These are phyloP conservation scores for Spodoptera littoralis DNA, from an alignment of 2,888 invertebrate genomes.

Conservation along the genomic window DNA sequence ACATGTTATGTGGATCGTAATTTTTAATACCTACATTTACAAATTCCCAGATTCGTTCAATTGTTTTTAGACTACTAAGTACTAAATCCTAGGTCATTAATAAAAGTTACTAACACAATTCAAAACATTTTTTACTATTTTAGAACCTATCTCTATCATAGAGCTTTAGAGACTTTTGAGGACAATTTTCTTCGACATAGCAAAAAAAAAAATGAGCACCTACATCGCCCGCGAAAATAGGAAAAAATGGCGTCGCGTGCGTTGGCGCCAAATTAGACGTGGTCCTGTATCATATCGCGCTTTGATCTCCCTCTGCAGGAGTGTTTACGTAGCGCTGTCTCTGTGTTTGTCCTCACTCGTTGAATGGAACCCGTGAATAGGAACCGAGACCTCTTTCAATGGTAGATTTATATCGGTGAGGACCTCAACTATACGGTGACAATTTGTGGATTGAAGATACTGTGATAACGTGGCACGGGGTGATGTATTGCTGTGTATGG, in stretches of 20 bases:
- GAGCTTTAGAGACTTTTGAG: too few species aligned
- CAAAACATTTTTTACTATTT: too few species aligned
- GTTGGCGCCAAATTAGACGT: conserved; percentile 87
- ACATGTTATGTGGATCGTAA: too few species aligned
- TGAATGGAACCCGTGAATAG: conserved; percentile 82
- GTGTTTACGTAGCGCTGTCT: conserved; percentile 79
- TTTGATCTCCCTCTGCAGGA: conserved; percentile 83
- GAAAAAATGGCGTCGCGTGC: conserved; percentile 83
- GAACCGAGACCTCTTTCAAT: conserved; percentile 76
- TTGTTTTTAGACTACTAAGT: too few species aligned
- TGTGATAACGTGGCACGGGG: conserved; percentile 69
- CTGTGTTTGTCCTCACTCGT: conserved; percentile 79
- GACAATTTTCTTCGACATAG: too few species aligned
- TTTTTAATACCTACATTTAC: too few species aligned
- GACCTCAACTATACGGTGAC: conserved; percentile 79
- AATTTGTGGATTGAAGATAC: conserved; percentile 86
- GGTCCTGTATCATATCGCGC: conserved; percentile 84
- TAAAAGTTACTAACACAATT: too few species aligned
- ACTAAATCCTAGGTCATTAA: too few species aligned
- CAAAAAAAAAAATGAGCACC: too few species aligned
- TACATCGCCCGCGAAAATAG: conserved; percentile 62
- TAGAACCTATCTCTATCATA: too few species aligned
- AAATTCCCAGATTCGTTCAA: too few species aligned
- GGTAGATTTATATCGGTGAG: conserved; percentile 85
- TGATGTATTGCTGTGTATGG: conserved; percentile 24